These are phyloP conservation scores for Pachyrhynchus sulphureomaculatus DNA, from an alignment of 1,140 invertebrate species.

Conservation along the genomic window DNA sequence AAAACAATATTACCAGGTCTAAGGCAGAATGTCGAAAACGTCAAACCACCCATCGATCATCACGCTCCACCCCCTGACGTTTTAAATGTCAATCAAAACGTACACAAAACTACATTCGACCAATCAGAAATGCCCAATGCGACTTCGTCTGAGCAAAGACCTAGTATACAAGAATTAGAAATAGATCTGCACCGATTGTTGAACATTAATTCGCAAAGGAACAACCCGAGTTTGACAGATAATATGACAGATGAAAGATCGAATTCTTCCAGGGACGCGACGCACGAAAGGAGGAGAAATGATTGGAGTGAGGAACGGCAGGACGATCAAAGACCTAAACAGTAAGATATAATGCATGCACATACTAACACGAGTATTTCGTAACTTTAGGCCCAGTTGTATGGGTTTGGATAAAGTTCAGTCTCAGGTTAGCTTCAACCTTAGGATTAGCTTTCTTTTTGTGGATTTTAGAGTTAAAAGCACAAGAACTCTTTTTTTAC, in stretches of 20 bases:
- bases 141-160: background rate
- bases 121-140: slow-evolving; percentile 22
- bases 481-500: too few species aligned
- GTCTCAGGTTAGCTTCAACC: too few species aligned
- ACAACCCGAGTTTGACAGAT: background rate
- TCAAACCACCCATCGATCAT: slow-evolving; percentile 18
- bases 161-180: slow-evolving; percentile 21
- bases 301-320: slow-evolving; percentile 33
- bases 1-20: too few species aligned
- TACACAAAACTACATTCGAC: slow-evolving; percentile 6
- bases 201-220: background rate
- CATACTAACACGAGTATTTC: too few species aligned
- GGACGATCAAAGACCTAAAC: slow-evolving; percentile 30
- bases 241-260: background rate
- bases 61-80: slow-evolving; percentile 53
- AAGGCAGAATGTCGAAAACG: slow-evolving; percentile 9
- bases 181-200: slow-evolving; percentile 33
- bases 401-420: too few species aligned
- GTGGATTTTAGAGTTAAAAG: too few species aligned
- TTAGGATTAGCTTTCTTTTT: too few species aligned
- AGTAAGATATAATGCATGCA: too few species aligned
- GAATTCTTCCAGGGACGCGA: background rate
- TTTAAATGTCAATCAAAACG: slow-evolving; percentile 56
- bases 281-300: slow-evolving; percentile 28
- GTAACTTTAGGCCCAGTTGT: too few species aligned